A percentile compares a stretch with the other conserved stretches of the same genome.
These are phyloP conservation scores for Bombus impatiens DNA, from an alignment of 1,140 invertebrate species.

Conservation along the genomic window DNA sequence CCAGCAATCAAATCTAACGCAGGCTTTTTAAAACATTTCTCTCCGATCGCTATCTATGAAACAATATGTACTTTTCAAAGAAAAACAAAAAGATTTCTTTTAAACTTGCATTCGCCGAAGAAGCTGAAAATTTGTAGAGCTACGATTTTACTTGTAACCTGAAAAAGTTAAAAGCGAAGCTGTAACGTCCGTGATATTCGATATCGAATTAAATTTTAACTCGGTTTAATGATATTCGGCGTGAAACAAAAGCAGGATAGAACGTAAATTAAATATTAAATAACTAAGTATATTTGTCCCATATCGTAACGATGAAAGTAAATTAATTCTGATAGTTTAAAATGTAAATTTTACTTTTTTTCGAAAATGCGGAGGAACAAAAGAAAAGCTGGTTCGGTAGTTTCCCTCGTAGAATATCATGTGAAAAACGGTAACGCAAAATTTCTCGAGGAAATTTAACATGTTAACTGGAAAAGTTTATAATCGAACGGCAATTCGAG, in stretches of 20 bases:
- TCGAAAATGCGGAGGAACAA: too few species aligned
- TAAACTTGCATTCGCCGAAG: neutral
- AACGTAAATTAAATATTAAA: neutral
- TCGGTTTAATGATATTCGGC: neutral
- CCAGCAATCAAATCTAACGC: neutral
- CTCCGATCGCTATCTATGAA: neutral
- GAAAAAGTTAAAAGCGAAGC: neutral
- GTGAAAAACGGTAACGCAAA: neutral
- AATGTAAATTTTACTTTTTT: neutral
- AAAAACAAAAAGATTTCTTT: too few species aligned
- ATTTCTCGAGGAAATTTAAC: neutral
- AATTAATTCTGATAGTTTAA: neutral
- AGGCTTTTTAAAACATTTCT: neutral
- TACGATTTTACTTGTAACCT: neutral
- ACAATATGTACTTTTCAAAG: neutral
- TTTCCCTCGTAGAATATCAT: neutral
- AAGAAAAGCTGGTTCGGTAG: neutral
- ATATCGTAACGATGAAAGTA: neutral
- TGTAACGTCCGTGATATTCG: neutral
- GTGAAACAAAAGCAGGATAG: fast-evolving
- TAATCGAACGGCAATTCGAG: neutral
- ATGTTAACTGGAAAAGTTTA: neutral
- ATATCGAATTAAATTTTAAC: neutral
- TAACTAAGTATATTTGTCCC: neutral
- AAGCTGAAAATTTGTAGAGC: neutral